Base-by-base conservation (phyloP, 2,113 vertebrate species). In the Myrmophylax atrothorax region DNA sequence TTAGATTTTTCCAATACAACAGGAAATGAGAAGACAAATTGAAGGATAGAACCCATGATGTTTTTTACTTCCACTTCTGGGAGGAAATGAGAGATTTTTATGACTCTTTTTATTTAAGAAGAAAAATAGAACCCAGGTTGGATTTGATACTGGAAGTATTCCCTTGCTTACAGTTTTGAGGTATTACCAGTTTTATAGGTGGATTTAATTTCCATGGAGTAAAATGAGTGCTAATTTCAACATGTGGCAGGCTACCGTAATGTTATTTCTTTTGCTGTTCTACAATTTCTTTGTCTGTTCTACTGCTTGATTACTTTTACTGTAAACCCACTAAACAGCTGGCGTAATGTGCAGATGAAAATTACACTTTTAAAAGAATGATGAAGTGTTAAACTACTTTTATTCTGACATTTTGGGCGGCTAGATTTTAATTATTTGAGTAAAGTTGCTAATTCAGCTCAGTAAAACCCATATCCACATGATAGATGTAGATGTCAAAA, bases 381-480 rank as follows among this genome's bases (percentile, higher is more conserved):
- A 96, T 87, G 77, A 97, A 97, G 85, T 95, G 89, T 95, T 92
- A 95, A 58, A 83, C 73, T 87, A 68, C 76, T 95, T 96, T 91
- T 95, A 86, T 77, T 69, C 78, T 95, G 93, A 94, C 87, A 88
- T 94, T 97, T 97, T 93, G 90, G 94, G 93, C 13, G 44, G 73
- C 66, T 90, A 87, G 69, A 79, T 93, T 97, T 96, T 95, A 97
- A 93, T 97, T 95, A 96, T 96, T 97, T 97, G 70, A 92, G 38
- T 89, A 44, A 94, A 95, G 94, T 87, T 93, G 76, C 90, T 97
- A 96, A 95, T 84, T 97, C 86, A 74, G 72, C 74, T 96, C 89
- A 85, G 92, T 94, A 97, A 96, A 96, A 96, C 69, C 66, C 50
- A 56, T 76, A 94, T 84, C 83, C 89, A 63, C 75, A 67, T 97